phyloP scores from a whole-genome alignment of 2,888 invertebrate genomes.

The Crossocerus cetratus region DNA sequence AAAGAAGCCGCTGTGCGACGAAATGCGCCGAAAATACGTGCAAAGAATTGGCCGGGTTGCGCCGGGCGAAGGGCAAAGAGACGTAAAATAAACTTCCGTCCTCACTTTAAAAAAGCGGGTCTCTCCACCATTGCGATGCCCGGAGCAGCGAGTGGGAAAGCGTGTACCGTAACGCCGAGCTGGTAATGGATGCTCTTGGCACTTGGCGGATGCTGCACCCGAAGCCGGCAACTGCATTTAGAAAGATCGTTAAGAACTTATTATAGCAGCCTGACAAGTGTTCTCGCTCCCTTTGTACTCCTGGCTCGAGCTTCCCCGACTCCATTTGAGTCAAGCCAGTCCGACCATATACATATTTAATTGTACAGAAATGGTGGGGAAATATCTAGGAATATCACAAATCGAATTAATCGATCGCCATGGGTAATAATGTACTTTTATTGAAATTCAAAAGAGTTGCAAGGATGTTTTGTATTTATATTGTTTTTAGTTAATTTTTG shows the following conservation, averaged over 20 bases:
- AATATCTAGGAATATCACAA: too few species aligned
- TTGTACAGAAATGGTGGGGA: too few species aligned
- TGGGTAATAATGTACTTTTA: too few species aligned
- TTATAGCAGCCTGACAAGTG: constrained; percentile 57
- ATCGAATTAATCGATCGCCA: too few species aligned
- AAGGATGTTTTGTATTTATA: too few species aligned
- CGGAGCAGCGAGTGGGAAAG: not conserved
- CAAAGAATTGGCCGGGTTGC: not conserved
- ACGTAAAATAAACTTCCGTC: constrained; percentile 5
- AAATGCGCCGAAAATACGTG: constrained; percentile 1
- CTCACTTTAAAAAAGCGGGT: not conserved
- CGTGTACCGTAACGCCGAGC: constrained; percentile 37
- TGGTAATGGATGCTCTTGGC: constrained; percentile 55
- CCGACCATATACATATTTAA: too few species aligned
- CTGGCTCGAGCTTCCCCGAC: constrained; percentile 35
- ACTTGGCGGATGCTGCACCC: constrained; percentile 41
- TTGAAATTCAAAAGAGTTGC: too few species aligned
- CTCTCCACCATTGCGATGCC: too few species aligned
- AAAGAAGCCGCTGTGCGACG: not conserved
- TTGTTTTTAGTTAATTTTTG: too few species aligned
- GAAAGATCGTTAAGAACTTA: constrained; percentile 61
- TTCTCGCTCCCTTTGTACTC: too few species aligned
- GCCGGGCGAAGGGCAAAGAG: not conserved
- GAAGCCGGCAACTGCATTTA: constrained; percentile 56
- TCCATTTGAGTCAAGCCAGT: not conserved